Evolutionary conservation across 2,888 invertebrate species (phyloP), one percentile per base, ranked within the genome.

Genomic region (Urechis unicinctus): DNA sequence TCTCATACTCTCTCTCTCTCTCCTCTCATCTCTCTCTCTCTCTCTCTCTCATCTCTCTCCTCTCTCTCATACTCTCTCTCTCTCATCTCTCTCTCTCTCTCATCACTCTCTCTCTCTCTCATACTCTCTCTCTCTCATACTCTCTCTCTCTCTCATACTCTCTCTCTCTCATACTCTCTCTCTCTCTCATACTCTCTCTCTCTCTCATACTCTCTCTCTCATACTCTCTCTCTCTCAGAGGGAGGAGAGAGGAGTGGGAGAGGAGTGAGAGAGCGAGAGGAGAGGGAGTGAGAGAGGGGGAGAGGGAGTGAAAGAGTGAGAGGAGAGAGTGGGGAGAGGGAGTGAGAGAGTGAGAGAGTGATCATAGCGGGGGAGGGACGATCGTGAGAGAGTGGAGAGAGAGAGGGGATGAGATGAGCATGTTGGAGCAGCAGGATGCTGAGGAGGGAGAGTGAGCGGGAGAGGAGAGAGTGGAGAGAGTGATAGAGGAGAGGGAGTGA

Each of bases 141-240:
- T 53, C 50, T 21, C 44, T 51, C n/a, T 26, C 1, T 1, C n/a
- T 25, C 6, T 46, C 17, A 21, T 25, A 21, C 1, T 41, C 9
- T 41, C 4, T 31, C 50, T 53, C 53, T 49, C 53, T 53, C 26
- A 28, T 52, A 9, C 52, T 53, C 52, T 53, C 53, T 52, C 47
- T 52, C 52, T 52, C 24, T 24, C 43, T 52, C 52, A 49, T 45
- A 49, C 22, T 52, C 52, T 50, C 45, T 52, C 52, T 52, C 45
- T 50, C 45, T 52, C 52, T 28, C 48, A 28, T 36, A 1, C 21
- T 52, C 28, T 41, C 49, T 24, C 44, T 45, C 46, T 53, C 30
- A 36, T 45, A 36, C 31, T 43, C 44, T 44, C 36, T 55, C 45
- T 55, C 52, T 52, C 24, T 36, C 31, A 43, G 24, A 50, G 36